phyloP scores from a whole-genome alignment of 2,888 invertebrate genomes.

The Hydrotaea cyrtoneurina region DNA sequence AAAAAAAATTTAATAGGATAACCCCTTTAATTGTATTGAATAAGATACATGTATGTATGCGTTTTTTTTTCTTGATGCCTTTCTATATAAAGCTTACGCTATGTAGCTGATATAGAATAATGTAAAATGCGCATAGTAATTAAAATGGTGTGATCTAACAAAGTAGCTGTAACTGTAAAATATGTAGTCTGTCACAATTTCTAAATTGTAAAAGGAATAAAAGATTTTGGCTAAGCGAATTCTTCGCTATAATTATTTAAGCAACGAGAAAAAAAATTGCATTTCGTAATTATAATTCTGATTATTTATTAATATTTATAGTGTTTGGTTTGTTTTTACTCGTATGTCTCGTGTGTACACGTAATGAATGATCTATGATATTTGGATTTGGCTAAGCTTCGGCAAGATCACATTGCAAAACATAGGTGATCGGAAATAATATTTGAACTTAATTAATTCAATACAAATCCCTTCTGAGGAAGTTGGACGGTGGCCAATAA shows the following conservation, averaged over 20 bases:
- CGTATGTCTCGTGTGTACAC: neutral
- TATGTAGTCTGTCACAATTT: no score
- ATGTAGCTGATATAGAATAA: neutral
- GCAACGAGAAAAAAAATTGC: neutral
- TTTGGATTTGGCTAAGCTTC: neutral
- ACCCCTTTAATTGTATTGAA: no score
- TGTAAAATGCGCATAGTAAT: constrained; percentile 7
- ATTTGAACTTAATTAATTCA: neutral
- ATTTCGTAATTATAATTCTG: neutral
- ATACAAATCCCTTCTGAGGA: neutral
- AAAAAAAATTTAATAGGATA: no score
- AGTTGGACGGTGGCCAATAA: neutral
- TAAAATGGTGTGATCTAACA: constrained; percentile 1
- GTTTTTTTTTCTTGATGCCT: no score
- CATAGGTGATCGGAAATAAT: neutral
- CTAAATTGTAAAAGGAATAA: neutral
- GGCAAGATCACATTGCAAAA: neutral
- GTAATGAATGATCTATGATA: neutral
- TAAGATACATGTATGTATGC: no score
- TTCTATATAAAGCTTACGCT: no score
- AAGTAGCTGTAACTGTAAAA: no score
- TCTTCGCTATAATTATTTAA: neutral
- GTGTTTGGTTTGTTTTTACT: neutral
- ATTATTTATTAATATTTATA: neutral
- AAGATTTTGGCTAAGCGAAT: neutral